Conservation (phyloP, 2,888 invertebrate genomes). For the Stenoptilia bipunctidactyla region DNA sequence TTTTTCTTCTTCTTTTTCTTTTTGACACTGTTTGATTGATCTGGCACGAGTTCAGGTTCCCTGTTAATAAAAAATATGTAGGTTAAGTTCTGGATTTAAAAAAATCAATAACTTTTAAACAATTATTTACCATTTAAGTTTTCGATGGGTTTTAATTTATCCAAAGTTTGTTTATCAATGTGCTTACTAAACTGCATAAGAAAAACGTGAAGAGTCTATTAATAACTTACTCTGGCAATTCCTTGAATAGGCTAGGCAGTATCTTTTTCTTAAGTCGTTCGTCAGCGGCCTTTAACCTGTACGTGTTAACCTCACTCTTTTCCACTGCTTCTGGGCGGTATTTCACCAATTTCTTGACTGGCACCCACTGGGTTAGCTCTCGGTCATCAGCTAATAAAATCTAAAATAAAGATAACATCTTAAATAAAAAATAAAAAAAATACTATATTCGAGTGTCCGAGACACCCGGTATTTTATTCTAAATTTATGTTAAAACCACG, state of each 20-base stretch:
- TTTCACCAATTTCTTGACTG: conserved; percentile 88
- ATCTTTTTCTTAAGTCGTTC: conserved; percentile 81
- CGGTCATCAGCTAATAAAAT: conserved; percentile 92
- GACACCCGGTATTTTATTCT: no score
- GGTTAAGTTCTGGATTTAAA: no score
- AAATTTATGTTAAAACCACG: no score
- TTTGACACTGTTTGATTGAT: conserved; percentile 37
- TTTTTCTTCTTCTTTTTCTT: conserved; percentile 53
- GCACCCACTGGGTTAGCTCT: conserved; percentile 96
- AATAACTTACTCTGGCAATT: conserved; percentile 45
- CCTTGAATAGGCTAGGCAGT: conserved; percentile 80
- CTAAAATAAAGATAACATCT: conserved; percentile 42
- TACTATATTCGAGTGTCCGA: no score
- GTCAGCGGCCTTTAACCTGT: conserved; percentile 80
- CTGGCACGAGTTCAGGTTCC: conserved; percentile 42
- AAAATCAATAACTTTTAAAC: no score
- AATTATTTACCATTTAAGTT: no score
- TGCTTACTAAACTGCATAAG: no score
- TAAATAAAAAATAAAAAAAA: no score
- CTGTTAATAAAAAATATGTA: no score
- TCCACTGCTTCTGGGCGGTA: conserved; percentile 84
- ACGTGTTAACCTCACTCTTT: conserved; percentile 82
- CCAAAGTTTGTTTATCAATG: no score
- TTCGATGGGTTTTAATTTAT: no score
- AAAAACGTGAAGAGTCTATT: no score